Percentiles rank a stretch among this genome's conserved stretches.
Conservation (phyloP, 2,797 vertebrate genomes). For the Dipus sagitta region DNA sequence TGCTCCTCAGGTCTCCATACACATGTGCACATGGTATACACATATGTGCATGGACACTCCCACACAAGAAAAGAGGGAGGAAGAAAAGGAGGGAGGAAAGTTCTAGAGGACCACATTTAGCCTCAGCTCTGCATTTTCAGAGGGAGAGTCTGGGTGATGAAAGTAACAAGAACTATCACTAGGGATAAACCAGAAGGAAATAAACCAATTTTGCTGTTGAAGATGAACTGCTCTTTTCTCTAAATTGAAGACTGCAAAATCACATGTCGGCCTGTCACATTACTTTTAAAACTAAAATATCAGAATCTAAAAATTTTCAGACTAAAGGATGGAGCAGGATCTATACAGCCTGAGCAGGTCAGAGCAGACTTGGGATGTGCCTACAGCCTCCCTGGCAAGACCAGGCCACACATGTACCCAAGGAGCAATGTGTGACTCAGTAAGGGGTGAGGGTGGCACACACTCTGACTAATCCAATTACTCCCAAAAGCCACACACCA, state of each 20-base stretch:
- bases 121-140: constrained; percentile 26
- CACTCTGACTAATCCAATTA: neutral
- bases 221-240: constrained; percentile 7
- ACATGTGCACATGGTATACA: too few species aligned
- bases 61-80: too few species aligned
- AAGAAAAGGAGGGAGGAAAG: neutral
- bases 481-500: neutral
- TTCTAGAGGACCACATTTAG: constrained; percentile 11
- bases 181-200: neutral
- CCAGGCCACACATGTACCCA: neutral
- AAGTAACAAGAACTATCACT: constrained; percentile 22
- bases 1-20: too few species aligned
- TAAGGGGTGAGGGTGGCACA: neutral
- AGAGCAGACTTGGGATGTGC: neutral
- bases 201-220: constrained; percentile 8
- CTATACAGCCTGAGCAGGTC: neutral
- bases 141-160: constrained; percentile 2
- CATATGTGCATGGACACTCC: too few species aligned
- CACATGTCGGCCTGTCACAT: neutral
- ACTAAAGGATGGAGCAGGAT: neutral
- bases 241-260: constrained; percentile 32
- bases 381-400: neutral
- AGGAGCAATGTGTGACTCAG: neutral
- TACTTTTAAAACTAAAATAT: constrained; percentile 24
- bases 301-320: constrained; percentile 14